These are phyloP conservation scores for Glyptemys insculpta DNA, from an alignment of 2,797 vertebrate genomes.

Conservation along the genomic window DNA sequence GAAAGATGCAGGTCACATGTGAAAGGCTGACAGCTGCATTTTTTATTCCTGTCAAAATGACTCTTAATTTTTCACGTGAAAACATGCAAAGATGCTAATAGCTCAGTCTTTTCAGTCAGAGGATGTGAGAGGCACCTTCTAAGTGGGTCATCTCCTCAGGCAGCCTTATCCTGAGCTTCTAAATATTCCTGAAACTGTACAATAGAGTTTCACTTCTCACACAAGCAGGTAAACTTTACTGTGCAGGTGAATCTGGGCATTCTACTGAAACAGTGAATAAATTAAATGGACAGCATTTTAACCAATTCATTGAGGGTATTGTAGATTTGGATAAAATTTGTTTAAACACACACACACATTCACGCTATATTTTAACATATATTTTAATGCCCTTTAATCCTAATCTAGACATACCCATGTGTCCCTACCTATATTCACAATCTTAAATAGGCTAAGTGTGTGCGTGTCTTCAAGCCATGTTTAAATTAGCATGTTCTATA, in stretches of 20 bases:
- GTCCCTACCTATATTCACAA: accelerated
- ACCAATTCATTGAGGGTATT: accelerated
- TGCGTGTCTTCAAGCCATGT: not conserved
- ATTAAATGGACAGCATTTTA: not conserved
- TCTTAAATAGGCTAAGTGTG: not conserved
- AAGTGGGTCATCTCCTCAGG: slow-evolving; percentile 31
- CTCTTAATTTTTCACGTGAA: slow-evolving; percentile 18
- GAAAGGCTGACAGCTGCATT: not conserved
- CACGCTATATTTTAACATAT: not conserved
- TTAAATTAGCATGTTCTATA: not conserved
- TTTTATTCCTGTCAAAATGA: slow-evolving; percentile 22
- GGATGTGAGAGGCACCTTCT: not conserved
- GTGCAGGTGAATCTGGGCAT: accelerated
- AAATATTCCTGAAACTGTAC: not conserved
- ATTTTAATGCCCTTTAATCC: not conserved
- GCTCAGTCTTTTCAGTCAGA: not conserved
- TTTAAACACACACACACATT: accelerated
- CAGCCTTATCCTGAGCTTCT: not conserved
- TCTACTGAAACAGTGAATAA: not conserved
- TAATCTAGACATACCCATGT: not conserved
- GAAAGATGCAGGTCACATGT: not conserved
- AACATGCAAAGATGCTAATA: not conserved
- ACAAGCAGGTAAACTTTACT: not conserved
- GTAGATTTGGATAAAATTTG: not conserved
- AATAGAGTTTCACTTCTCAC: not conserved